These are phyloP conservation scores for Galeruca laticollis DNA, from an alignment of 2,888 invertebrate genomes.

Conservation along the genomic window DNA sequence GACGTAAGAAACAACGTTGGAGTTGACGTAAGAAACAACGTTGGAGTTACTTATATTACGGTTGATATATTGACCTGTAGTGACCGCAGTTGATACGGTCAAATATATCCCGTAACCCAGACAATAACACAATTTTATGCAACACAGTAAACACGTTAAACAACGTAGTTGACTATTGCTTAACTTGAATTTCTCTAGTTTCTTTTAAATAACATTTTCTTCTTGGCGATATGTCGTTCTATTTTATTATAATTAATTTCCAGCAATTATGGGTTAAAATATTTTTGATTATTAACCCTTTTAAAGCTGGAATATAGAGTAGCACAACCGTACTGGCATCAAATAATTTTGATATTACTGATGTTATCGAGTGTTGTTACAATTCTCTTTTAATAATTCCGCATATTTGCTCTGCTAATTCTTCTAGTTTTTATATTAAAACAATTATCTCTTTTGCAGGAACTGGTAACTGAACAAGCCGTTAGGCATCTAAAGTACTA, in stretches of 20 bases:
- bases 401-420: constrained; percentile 4
- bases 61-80: too few relatives aligned
- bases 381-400: constrained; percentile 19
- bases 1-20: too few relatives aligned
- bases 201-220: too few relatives aligned
- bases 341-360: constrained; percentile 42
- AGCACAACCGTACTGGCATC: constrained; percentile 58
- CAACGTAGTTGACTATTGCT: too few relatives aligned
- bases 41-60: too few relatives aligned
- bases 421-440: constrained; percentile 25
- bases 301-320: constrained; percentile 46
- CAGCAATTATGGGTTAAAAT: neutral
- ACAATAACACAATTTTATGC: too few relatives aligned
- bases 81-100: too few relatives aligned
- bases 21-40: too few relatives aligned
- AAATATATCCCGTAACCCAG: too few relatives aligned
- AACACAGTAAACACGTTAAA: too few relatives aligned
- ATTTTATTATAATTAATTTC: neutral
- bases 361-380: constrained; percentile 56
- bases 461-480: constrained; percentile 95
- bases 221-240: neutral
- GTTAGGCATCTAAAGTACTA: constrained; percentile 89
- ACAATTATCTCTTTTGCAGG: constrained; percentile 64
- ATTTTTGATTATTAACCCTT: neutral
- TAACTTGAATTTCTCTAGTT: too few relatives aligned